A percentile compares a stretch with the other conserved stretches of the same genome.
phyloP scores from a whole-genome alignment of 2,797 vertebrate genomes.

The Takifugu rubripes region DNA sequence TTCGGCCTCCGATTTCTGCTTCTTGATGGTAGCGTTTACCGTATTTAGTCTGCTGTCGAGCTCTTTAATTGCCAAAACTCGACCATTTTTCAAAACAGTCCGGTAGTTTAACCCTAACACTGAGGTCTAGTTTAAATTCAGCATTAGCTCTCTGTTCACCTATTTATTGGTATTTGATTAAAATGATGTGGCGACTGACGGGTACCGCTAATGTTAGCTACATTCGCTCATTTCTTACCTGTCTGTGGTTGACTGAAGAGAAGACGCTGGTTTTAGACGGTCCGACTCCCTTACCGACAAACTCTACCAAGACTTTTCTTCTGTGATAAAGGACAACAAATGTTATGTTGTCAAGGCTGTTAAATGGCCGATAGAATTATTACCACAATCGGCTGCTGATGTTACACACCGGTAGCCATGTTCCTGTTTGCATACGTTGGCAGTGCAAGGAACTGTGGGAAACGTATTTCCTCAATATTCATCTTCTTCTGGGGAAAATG shows the following conservation, averaged over 20 bases:
- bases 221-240: constrained; percentile 48
- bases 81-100: too few relatives aligned
- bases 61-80: too few relatives aligned
- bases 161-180: too few relatives aligned
- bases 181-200: neutral
- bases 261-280: constrained; percentile 20
- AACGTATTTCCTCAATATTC: neutral
- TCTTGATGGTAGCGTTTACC: too few relatives aligned
- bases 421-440: constrained; percentile 79
- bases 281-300: constrained; percentile 22
- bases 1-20: too few relatives aligned
- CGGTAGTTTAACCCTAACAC: too few relatives aligned
- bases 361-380: constrained; percentile 4
- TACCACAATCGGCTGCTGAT: constrained; percentile 19
- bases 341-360: constrained; percentile 15
- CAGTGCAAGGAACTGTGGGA: constrained; percentile 71
- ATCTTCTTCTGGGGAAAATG: neutral
- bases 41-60: too few relatives aligned
- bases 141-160: too few relatives aligned
- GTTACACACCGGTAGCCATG: constrained; percentile 67
- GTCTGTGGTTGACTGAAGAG: constrained; percentile 23
- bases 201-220: constrained; percentile 30
- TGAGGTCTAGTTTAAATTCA: too few relatives aligned
- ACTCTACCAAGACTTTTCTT: constrained; percentile 2
- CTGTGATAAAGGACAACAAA: constrained; percentile 7